A percentile compares a stretch with the other conserved stretches of the same genome.
Evolutionary conservation across 1,140 invertebrate genomes (phyloP).

Genomic region (Lasaia peninsularis): DNA sequence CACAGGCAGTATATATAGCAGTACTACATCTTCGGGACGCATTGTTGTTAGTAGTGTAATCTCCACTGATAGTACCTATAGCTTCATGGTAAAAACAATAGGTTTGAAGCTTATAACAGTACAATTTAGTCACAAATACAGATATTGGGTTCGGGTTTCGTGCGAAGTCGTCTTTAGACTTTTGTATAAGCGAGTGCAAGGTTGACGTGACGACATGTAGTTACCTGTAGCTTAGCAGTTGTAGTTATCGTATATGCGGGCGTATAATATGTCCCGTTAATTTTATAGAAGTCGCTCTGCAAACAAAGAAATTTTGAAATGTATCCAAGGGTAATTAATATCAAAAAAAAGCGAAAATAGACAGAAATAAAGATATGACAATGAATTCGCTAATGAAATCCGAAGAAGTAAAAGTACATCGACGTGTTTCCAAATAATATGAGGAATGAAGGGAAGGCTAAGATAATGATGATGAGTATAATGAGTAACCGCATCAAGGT

Average conservation of each 20-base stretch:
- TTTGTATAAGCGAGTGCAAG: conserved; percentile 45
- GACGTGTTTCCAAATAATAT: too few relatives aligned
- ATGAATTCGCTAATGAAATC: too few relatives aligned
- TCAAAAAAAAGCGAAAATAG: too few relatives aligned
- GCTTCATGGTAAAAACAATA: not conserved
- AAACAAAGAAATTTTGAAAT: conserved; percentile 48
- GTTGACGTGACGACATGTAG: conserved; percentile 34
- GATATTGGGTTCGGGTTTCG: conserved; percentile 24
- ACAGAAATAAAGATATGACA: too few relatives aligned
- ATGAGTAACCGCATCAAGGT: too few relatives aligned
- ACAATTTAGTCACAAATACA: conserved; percentile 13
- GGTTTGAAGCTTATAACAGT: not conserved
- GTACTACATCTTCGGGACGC: too few relatives aligned
- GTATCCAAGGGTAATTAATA: not conserved
- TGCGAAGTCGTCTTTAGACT: conserved; percentile 62
- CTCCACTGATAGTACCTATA: too few relatives aligned
- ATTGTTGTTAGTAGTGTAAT: too few relatives aligned
- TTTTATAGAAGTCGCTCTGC: conserved; percentile 74
- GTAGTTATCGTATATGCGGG: conserved; percentile 43
- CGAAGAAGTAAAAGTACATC: too few relatives aligned
- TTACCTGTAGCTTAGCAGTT: conserved; percentile 58
- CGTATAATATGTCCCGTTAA: conserved; percentile 63
- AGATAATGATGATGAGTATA: too few relatives aligned
- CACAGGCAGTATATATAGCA: too few relatives aligned
- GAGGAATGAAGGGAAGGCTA: too few relatives aligned